Evolutionary conservation across 2,888 invertebrate species (phyloP), one percentile per base, ranked within the genome.

Genomic region (Keiferia lycopersicella): DNA sequence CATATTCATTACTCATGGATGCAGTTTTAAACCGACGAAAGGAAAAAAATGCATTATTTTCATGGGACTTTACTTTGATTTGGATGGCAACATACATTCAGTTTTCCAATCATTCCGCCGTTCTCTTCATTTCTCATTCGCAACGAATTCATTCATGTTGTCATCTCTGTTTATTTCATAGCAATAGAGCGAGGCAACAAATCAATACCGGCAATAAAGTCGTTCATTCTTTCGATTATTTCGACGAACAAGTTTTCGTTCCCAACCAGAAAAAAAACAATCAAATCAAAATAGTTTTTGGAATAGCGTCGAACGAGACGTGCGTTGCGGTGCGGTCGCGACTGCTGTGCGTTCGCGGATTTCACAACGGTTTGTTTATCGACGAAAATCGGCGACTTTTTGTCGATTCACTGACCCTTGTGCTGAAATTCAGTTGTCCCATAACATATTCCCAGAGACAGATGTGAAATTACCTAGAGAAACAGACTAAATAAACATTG

Each of bases 261-360:
- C 12, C 63, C 22, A 7, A 53, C 1, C 4, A 53, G 8, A 12
- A 51, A 20, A 2, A 3, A 53, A 22, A 51, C 8, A 61, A 64
- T 60, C 65, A 10, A 51, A 22, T 73, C 69, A 79, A 75, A 77
- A 26, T 71, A 72, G 75, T 74, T 66, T 74, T 75, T 71, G 73
- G 77, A 80, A 75, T 73, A 76, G 67, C 69, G 69, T 81, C 84
- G 88, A 72, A 69, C 80, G 89, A 90, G 91, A 90, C 89, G 89
- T 83, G 67, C 69, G 85, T 89, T 77, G 81, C 87, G 81, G 73
- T 73, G 67, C 66, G 75, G 66, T 77, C 83, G 87, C 78, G 86
- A 82, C 82, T 81, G 81, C 84, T 85, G 90, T 91, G 91, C 90
- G 89, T 88, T 91, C 89, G 89, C 84, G 80, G 80, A 78, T 85